A percentile compares a stretch with the other conserved stretches of the same genome.
Conservation (phyloP, 2,888 invertebrate genomes). For the Thysanoteuthis rhombus region DNA sequence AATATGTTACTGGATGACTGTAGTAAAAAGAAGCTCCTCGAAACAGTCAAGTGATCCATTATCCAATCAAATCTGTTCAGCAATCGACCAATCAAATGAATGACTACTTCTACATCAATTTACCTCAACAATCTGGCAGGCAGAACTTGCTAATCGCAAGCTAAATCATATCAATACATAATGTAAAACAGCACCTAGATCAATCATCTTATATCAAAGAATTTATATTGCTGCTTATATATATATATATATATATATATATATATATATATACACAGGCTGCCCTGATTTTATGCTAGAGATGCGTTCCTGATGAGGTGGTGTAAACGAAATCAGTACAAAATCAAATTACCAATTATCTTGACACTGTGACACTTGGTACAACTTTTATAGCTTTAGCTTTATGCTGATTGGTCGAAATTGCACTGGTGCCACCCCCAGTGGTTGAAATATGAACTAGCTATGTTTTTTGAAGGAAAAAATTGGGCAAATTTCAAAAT, state of each 20-base stretch:
- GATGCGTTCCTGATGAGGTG: not conserved
- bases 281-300: no score
- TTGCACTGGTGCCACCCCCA: no score
- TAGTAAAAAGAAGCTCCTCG: not conserved
- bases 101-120: not conserved
- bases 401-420: no score
- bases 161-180: not conserved
- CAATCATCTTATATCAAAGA: not conserved
- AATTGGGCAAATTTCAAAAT: no score
- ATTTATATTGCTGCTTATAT: not conserved
- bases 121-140: not conserved
- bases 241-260: constrained; percentile 18
- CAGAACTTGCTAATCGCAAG: not conserved
- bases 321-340: no score
- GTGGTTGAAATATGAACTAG: no score
- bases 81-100: not conserved
- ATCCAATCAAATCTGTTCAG: not conserved
- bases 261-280: not conserved
- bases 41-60: not conserved
- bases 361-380: no score
- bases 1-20: constrained; percentile 36
- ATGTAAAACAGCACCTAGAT: not conserved
- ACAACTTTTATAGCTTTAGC: no score
- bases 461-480: no score
- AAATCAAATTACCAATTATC: no score